Base-by-base conservation (phyloP, 2,797 vertebrate genomes). In the Loris lydekkerianus region DNA sequence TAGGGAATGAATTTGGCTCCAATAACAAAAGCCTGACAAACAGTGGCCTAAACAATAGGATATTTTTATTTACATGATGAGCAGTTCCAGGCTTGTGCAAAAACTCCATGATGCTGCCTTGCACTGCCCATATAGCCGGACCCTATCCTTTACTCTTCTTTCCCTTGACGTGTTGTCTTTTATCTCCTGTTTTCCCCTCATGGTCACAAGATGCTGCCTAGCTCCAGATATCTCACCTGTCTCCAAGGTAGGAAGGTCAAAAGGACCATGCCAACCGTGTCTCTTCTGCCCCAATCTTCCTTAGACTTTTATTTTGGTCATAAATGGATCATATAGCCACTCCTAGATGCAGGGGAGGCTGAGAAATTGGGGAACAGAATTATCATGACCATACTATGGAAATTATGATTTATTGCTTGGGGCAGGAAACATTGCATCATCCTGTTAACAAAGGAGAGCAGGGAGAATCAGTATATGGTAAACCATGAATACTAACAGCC, bases 1-100 rank as follows among this genome's bases (percentile, higher is more conserved):
- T 60, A 84, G 83, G 84, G 60, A 94, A 61, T 37, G 37, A 93
- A 63, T 91, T 83, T 87, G 84, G 37, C 37, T 87, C 63, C 53
- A 34, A 37, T 91, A 91, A 87, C 25, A 87, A 60, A 61, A 91
- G 25, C 31, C 69, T 82, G 67, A 76, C 31, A 73, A 73, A 73
- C 11, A n/a, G 11, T 72, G 34, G 40, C 17, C 34, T 87, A 70
- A 81, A 65, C 27, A 93, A 63, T 29, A 83, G 53, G 25, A 7
- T 91, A 67, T 76, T 75, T 60, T 49, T 58, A 29, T 34, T 34
- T 34, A 43, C 29, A 46, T 15, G 25, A 61, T 37, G 18, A 93
- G 69, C 21, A 37, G 10, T 69, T 53, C 37, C 61, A 61, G 34
- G 72, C n/a, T 27, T 20, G 63, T 43, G 29, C 6, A 53, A 67